Percentiles rank a stretch among this genome's conserved stretches.
phyloP scores from a whole-genome alignment of 2,888 invertebrate genomes.

The Lordiphosa andalusiaca region DNA sequence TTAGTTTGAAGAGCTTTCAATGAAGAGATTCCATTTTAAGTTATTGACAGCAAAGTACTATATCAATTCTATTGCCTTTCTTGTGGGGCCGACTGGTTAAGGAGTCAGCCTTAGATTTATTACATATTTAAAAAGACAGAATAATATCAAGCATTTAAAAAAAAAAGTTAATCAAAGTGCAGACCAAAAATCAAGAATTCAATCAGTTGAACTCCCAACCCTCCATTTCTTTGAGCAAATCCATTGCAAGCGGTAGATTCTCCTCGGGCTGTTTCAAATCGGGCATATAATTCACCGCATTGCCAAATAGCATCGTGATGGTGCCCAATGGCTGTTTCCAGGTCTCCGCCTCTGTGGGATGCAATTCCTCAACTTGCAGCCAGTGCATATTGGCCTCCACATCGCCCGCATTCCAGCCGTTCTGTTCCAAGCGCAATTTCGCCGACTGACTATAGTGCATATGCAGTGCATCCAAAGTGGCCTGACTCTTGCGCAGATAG shows the following conservation, averaged over 20 bases:
- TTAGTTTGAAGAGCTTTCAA: too few relatives aligned
- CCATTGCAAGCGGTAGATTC: not conserved
- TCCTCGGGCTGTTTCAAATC: not conserved
- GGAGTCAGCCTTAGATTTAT: too few relatives aligned
- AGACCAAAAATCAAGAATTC: too few relatives aligned
- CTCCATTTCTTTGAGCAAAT: not conserved
- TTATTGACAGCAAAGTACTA: too few relatives aligned
- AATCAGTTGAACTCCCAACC: not conserved
- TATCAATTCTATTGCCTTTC: too few relatives aligned
- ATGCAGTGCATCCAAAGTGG: not conserved
- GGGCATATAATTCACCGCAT: conserved; percentile 7
- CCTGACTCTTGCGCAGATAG: not conserved
- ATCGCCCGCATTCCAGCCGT: not conserved
- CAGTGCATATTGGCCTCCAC: not conserved
- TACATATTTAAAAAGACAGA: too few relatives aligned
- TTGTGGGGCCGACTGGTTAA: too few relatives aligned
- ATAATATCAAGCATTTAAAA: too few relatives aligned
- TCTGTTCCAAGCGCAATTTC: conserved; percentile 10
- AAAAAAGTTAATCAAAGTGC: too few relatives aligned
- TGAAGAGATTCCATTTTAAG: too few relatives aligned
- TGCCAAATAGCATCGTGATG: conserved; percentile 20
- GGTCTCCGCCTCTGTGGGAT: not conserved
- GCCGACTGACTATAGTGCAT: conserved; percentile 7
- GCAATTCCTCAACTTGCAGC: conserved; percentile 17
- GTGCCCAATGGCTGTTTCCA: conserved; percentile 12